Base-by-base conservation (phyloP, 2,888 invertebrate genomes). In the Drosophila silvestris region DNA sequence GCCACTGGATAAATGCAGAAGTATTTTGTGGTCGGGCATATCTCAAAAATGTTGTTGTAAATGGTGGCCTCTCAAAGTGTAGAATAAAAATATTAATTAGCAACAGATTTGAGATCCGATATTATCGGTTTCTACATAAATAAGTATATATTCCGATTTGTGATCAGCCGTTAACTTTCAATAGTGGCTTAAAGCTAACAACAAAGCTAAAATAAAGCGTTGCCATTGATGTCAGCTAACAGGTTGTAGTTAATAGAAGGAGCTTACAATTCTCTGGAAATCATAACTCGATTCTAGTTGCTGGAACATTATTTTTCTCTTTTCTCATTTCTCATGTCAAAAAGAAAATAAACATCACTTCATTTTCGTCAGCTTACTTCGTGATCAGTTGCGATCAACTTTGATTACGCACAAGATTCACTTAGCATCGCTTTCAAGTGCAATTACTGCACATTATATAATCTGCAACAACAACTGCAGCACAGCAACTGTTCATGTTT, bases 381-480 rank as follows among this genome's bases (percentile, higher is more conserved):
- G 44, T 35, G 30, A 16, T 47, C 9, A 32, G 14, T 50, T 68
- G 26, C 12, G 32, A 35, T 54, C 28, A 47, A 44, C n/a, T 28
- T 41, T 57, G 41, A 41, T 57, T 16, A n/a, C n/a, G 22, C 28
- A n/a, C 47, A 33, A 59, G 47, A 14, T 59, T 50, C 19, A 47
- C 47, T 57, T 41, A n/a, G 57, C 41, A 57, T 16, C 50, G 33
- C 12, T 50, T 50, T 50, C 60, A 57, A 60, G 41, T 72, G 60
- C 64, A 57, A 52, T 64, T 59, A 47, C 37, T 39, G 19, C 26
- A 30, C 50, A 63, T 73, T 79, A 63, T 73, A 52, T 64, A 75
- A 70, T 56, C 16, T 47, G 16, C 59, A 16, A 37, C 70, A 16
- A 37, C 35, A 30, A 37, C 37, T 30, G 33, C n/a, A 50, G 2